phyloP scores from a whole-genome alignment of 2,797 vertebrate genomes.

The Girardinus metallicus region DNA sequence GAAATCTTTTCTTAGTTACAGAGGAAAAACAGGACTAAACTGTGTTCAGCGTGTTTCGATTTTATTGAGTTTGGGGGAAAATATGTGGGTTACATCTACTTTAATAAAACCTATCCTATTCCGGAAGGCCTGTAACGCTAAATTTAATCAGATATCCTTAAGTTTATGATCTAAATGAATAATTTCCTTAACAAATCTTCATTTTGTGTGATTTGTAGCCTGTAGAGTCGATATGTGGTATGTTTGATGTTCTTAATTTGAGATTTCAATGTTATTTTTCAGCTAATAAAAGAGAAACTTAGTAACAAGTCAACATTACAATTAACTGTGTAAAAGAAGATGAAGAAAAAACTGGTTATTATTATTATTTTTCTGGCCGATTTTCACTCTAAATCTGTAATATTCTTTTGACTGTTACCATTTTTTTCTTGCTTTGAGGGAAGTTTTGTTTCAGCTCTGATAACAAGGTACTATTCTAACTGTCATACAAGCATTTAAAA shows the following conservation, averaged over 20 bases:
- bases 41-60: neutral
- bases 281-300: neutral
- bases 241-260: neutral
- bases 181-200: neutral
- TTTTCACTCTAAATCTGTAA: neutral
- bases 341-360: neutral
- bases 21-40: neutral
- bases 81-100: neutral
- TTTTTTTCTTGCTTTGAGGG: neutral
- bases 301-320: neutral
- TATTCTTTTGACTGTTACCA: neutral
- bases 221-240: neutral
- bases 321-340: neutral
- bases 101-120: neutral
- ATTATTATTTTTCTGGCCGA: neutral
- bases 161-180: neutral
- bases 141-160: neutral
- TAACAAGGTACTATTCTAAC: no score
- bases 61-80: neutral
- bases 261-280: neutral
- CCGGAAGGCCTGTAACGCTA: neutral
- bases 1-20: neutral
- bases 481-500: neutral
- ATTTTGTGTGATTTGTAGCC: neutral
- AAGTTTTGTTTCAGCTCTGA: neutral